Conservation (phyloP, 1,140 invertebrate species). For the Trinorchestia longiramus region DNA sequence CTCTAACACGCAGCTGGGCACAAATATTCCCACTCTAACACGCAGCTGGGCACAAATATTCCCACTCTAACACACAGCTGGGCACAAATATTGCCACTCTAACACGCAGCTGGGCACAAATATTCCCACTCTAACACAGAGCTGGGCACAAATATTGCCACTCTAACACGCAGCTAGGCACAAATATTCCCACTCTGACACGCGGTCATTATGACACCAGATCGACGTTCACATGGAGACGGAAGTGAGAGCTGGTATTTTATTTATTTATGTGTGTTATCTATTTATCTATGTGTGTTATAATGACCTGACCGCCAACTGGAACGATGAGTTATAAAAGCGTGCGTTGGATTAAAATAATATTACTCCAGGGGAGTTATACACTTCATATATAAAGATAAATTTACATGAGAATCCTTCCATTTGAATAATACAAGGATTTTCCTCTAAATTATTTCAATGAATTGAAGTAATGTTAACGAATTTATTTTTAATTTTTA, state of each 20-base stretch:
- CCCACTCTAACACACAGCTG: not conserved
- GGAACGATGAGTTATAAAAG: not conserved
- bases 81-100: not conserved
- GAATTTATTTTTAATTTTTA: too few species aligned
- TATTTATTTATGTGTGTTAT: not conserved
- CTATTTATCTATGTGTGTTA: not conserved
- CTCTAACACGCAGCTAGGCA: not conserved
- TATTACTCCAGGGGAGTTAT: not conserved
- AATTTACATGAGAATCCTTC: too few species aligned
- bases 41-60: not conserved
- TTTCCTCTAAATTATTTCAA: too few species aligned
- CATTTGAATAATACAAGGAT: too few species aligned
- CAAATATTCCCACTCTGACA: not conserved
- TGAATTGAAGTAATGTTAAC: too few species aligned
- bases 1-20: not conserved
- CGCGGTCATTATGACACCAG: not conserved
- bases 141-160: not conserved
- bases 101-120: not conserved
- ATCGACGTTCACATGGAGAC: not conserved
- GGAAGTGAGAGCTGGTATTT: not conserved
- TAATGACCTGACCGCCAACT: not conserved
- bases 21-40: not conserved
- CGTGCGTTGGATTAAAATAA: not conserved
- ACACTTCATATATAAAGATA: not conserved
- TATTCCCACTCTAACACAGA: not conserved